These are phyloP conservation scores for Bradysia coprophila DNA, from an alignment of 1,140 invertebrate species.

Conservation along the genomic window DNA sequence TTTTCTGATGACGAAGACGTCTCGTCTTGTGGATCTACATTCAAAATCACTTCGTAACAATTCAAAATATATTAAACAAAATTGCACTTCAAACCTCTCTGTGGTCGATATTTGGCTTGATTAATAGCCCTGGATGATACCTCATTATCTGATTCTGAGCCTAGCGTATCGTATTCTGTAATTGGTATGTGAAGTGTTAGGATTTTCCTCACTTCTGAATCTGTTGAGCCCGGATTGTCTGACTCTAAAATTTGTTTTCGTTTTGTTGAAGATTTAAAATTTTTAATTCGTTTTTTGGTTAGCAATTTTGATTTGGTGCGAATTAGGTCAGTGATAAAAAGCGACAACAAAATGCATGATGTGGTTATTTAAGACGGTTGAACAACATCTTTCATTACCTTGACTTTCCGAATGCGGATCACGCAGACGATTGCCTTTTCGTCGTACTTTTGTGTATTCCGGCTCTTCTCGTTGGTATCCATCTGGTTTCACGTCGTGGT, in stretches of 20 bases:
- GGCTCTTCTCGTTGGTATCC: slow-evolving; percentile 47
- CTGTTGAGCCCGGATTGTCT: slow-evolving; percentile 69
- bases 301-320: too few relatives aligned
- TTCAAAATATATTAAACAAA: background rate
- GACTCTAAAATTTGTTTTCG: slow-evolving; percentile 47
- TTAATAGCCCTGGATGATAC: slow-evolving; percentile 31
- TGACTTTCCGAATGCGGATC: slow-evolving; percentile 63
- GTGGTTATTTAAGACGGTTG: too few relatives aligned
- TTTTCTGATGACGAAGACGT: slow-evolving; percentile 46
- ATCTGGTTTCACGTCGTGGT: slow-evolving; percentile 55
- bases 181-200: slow-evolving; percentile 71
- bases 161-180: slow-evolving; percentile 68
- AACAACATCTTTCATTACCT: slow-evolving; percentile 28
- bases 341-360: background rate
- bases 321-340: background rate
- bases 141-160: slow-evolving; percentile 53
- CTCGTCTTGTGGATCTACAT: slow-evolving; percentile 37
- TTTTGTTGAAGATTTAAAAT: slow-evolving; percentile 16
- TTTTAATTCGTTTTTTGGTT: background rate
- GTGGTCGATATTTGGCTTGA: slow-evolving; percentile 34
- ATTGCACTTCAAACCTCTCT: slow-evolving; percentile 23
- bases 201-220: slow-evolving; percentile 76
- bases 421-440: slow-evolving; percentile 52
- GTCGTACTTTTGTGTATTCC: slow-evolving; percentile 60
- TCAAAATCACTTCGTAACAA: too few relatives aligned